These are phyloP conservation scores for Psilopogon haemacephalus DNA, from an alignment of 2,113 vertebrate species.

Conservation along the genomic window DNA sequence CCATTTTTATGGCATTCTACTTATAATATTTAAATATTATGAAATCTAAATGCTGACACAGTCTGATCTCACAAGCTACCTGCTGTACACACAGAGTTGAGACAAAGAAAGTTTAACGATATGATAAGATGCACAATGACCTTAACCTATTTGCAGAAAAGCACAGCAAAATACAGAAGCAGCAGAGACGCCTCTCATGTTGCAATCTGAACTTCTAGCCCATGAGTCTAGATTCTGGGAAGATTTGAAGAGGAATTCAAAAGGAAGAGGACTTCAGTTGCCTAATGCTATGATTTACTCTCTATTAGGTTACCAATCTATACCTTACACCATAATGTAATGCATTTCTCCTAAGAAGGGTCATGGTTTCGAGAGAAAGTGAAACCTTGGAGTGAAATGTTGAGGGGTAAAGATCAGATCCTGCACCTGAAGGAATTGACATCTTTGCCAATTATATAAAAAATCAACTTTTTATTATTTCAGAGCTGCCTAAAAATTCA, in stretches of 20 bases:
- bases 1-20: not conserved
- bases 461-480: not conserved
- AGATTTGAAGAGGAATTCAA: not conserved
- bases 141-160: no score
- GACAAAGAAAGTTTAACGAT: no score
- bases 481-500: not conserved
- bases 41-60: not conserved
- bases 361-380: not conserved
- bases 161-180: no score
- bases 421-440: rapidly evolving
- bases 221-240: not conserved
- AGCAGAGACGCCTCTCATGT: no score
- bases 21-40: not conserved
- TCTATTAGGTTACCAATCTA: not conserved
- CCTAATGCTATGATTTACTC: not conserved
- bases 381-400: not conserved
- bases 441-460: not conserved
- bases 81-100: no score
- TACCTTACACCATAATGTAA: not conserved
- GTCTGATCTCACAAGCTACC: no score
- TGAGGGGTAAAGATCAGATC: not conserved
- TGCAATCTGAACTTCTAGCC: no score
- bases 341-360: not conserved
- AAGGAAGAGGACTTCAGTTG: not conserved
- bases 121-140: no score